Evolutionary conservation across 2,113 vertebrate genomes (phyloP).

Genomic region (Paracanthobrama guichenoti): DNA sequence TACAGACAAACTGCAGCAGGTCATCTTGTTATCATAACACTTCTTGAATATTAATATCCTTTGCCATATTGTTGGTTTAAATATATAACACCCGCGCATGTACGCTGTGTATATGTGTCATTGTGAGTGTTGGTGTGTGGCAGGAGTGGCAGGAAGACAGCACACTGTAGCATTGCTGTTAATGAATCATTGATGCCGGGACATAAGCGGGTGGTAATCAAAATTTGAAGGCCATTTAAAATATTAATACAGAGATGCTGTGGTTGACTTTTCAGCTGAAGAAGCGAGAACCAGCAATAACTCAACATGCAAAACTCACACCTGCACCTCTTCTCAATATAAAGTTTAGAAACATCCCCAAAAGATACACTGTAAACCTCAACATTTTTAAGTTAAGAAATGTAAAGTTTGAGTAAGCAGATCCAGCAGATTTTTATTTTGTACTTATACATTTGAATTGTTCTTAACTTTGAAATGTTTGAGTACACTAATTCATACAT

Average conservation of each 20-base stretch:
- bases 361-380: background rate
- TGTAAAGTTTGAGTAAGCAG: too few species aligned
- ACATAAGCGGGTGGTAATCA: constrained; percentile 59
- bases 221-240: constrained; percentile 61
- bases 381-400: too few species aligned
- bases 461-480: too few species aligned
- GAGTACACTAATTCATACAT: too few species aligned
- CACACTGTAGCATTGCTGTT: constrained; percentile 40
- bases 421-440: too few species aligned
- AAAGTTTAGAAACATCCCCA: constrained; percentile 13
- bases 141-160: constrained; percentile 41
- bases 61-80: constrained; percentile 18
- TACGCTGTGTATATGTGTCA: constrained; percentile 1
- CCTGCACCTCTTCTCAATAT: background rate
- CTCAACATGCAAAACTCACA: constrained; percentile 7
- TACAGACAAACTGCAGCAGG: background rate
- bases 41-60: background rate
- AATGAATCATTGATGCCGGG: constrained; percentile 55
- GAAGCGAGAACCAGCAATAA: constrained; percentile 32
- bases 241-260: constrained; percentile 61
- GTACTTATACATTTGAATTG: too few species aligned
- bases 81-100: background rate
- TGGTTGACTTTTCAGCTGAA: constrained; percentile 54
- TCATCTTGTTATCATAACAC: constrained; percentile 9
- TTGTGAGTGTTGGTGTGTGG: constrained; percentile 37